These are phyloP conservation scores for Netelia fuscicornis DNA, from an alignment of 2,888 invertebrate genomes.

Conservation along the genomic window DNA sequence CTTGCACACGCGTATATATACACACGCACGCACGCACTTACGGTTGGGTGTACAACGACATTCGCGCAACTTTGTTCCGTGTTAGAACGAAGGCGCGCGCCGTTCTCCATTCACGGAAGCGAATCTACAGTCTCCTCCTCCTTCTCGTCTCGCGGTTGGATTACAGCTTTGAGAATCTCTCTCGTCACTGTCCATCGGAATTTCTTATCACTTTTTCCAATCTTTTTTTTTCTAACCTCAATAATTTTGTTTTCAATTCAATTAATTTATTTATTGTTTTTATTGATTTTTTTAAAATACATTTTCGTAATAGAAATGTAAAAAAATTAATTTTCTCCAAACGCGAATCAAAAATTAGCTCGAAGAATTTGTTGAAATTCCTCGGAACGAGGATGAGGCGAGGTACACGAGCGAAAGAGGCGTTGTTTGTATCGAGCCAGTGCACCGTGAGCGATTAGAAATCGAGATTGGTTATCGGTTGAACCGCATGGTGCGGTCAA, in stretches of 20 bases:
- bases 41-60: conserved; percentile 46
- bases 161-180: conserved; percentile 48
- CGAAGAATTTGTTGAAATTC: conserved; percentile 37
- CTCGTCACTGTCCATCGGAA: not conserved
- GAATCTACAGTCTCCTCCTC: conserved; percentile 54
- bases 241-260: too few species aligned
- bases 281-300: too few species aligned
- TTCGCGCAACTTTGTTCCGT: not conserved
- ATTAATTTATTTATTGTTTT: too few species aligned
- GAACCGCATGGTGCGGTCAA: conserved; percentile 37
- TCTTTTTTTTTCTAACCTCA: too few species aligned
- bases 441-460: conserved; percentile 56
- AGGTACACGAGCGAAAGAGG: conserved; percentile 53
- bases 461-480: conserved; percentile 56
- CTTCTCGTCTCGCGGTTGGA: conserved; percentile 53
- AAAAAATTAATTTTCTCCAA: too few species aligned
- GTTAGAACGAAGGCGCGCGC: conserved; percentile 18
- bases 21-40: conserved; percentile 1
- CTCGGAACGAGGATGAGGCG: not conserved
- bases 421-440: conserved; percentile 62
- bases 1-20: not conserved
- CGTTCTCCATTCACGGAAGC: conserved; percentile 60
- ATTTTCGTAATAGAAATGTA: too few species aligned
- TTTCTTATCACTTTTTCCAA: too few species aligned
- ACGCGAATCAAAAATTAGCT: not conserved